Evolutionary conservation across 2,888 invertebrate genomes (phyloP).

Genomic region (Eumacrocentrus americanus): DNA sequence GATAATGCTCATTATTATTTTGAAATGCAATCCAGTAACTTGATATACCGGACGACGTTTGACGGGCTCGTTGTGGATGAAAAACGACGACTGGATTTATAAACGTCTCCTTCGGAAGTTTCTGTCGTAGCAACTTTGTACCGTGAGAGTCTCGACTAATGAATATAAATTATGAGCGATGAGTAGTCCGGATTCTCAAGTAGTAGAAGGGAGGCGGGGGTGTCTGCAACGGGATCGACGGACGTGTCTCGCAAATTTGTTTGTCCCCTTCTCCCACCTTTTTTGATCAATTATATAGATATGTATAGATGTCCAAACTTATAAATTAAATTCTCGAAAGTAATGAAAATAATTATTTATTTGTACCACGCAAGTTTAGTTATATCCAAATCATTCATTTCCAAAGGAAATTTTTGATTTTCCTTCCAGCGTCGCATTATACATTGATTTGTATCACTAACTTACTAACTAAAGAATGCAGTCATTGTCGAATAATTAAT

Average conservation of each 20-base stretch:
- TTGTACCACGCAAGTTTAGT: too few species aligned
- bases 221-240: constrained; percentile 25
- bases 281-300: background rate
- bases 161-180: constrained; percentile 34
- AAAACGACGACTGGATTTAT: constrained; percentile 21
- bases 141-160: constrained; percentile 28
- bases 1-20: too few species aligned
- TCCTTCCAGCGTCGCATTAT: too few species aligned
- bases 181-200: constrained; percentile 29
- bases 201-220: constrained; percentile 30
- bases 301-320: too few species aligned
- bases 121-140: constrained; percentile 23
- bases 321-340: too few species aligned
- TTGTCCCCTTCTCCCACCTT: constrained; percentile 20
- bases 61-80: background rate
- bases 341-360: too few species aligned
- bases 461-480: too few species aligned
- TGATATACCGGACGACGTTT: background rate
- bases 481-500: too few species aligned
- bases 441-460: too few species aligned
- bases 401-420: too few species aligned
- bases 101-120: constrained; percentile 26
- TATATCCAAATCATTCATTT: too few species aligned
- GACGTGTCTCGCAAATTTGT: constrained; percentile 31
- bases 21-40: too few species aligned